A percentile compares a stretch with the other conserved stretches of the same genome.
phyloP scores from a whole-genome alignment of 2,797 vertebrate species.

The Tamandua tetradactyla region DNA sequence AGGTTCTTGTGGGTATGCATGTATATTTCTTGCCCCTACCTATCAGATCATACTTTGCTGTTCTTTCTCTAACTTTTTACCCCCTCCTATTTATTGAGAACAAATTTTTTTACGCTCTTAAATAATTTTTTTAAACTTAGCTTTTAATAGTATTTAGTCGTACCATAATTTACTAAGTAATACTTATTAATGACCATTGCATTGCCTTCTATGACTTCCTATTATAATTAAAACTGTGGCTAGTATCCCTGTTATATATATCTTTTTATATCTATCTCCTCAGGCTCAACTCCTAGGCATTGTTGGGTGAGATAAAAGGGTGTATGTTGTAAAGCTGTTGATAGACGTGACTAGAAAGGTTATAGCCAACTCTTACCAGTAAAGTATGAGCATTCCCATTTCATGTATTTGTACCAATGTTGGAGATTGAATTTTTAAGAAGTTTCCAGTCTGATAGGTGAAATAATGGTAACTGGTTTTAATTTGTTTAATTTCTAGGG shows the following conservation, averaged over 20 bases:
- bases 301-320: neutral
- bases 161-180: constrained; percentile 6
- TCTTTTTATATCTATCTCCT: constrained; percentile 47
- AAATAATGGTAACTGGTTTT: constrained; percentile 18
- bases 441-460: constrained; percentile 10
- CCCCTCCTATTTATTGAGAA: neutral
- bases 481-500: neutral
- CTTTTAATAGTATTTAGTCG: constrained; percentile 42
- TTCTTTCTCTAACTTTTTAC: neutral
- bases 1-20: neutral
- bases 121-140: constrained; percentile 21
- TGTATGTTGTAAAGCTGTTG: neutral
- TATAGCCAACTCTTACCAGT: neutral
- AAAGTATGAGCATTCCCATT: neutral
- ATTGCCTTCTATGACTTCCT: constrained; percentile 12
- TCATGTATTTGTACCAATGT: neutral
- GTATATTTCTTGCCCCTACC: neutral
- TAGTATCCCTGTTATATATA: neutral
- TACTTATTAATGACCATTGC: neutral
- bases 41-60: neutral
- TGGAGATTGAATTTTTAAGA: neutral
- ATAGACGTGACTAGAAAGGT: neutral
- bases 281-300: neutral
- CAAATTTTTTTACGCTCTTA: constrained; percentile 14
- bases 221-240: constrained; percentile 1